Evolutionary conservation across 2,113 vertebrate species (phyloP), one percentile per base, ranked within the genome.

Genomic region (Colossoma macropomum): DNA sequence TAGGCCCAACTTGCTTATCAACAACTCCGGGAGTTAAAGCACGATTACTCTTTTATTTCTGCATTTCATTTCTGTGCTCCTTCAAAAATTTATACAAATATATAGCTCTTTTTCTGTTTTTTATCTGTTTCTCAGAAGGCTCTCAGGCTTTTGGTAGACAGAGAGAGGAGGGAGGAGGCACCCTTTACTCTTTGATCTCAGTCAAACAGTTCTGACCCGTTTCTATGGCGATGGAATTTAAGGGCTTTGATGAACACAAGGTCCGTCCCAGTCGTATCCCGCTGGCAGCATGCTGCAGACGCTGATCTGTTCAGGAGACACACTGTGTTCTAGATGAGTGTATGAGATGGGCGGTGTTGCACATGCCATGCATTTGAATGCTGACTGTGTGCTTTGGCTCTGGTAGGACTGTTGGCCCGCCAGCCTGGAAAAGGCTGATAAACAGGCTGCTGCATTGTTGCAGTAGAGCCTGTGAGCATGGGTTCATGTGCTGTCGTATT

Each of bases 351-450:
- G 23, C 38, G 65, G 34, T 54, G 38, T 2, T 30, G 63, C 23
- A 56, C 75, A 85, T 79, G 68, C 7, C 60, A 65, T 70, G 80
- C 63, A 79, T 82, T 74, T 79, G 66, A 86, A 86, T 79, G 38
- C 23, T 27, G 41, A n/a, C 71, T 74, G 79, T 81, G 21, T 68
- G 68, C 32, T 56, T 71, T 60, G 27, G 27, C 68, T 52, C 16
- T 56, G n/a, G 50, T 15, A 34, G 15, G 12, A 30, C 70, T 59
- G 60, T 63, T 63, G 30, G 79, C 38, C 12, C 27, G 65, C 32
- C 21, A 30, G 54, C 54, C 62, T 83, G 62, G 54, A 38, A 38
- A 79, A 48, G 17, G 12, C 16, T 45, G 62, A 79, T 82, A 86
- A 82, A 70, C n/a, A 56, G 50, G 25, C 32, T 28, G 15, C 17